Base-by-base conservation (phyloP, 2,888 invertebrate genomes). In the Eristalis arbustorum region DNA sequence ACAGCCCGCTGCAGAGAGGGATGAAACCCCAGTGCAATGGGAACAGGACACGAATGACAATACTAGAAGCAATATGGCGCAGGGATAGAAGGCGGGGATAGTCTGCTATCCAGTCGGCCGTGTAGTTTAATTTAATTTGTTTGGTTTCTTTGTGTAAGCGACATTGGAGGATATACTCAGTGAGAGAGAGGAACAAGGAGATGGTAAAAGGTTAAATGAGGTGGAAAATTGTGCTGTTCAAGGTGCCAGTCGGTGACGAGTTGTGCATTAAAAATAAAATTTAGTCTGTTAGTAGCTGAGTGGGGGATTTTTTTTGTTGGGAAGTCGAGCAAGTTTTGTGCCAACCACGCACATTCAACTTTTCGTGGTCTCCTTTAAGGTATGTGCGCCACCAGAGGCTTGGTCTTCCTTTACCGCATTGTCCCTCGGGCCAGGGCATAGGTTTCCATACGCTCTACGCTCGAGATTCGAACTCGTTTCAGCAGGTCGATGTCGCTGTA, bases 61-160 rank as follows among this genome's bases (percentile, higher is more conserved):
- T 25, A 73, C 22, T 11, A 72, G 82, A 64, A 40, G 63, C 37
- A 82, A 74, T 49, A 56, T 71, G 62, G 57, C 82, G 3, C 85
- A 82, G 31, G 85, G 85, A 73, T 85, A 71, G 59, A 25, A 8
- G 8, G 1, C 8, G n/a, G 25, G 4, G 13, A 11, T 1, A n/a
- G 25, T 2, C 22, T 1, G 37, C 6, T 25, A n/a, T 28, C 34
- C 11, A 28, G 34, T 34, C 57, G 67, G 62, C 14, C 22, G 59
- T 59, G 4, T 78, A 67, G 69, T 62, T 80, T 49, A 23, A 67
- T 63, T 77, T 77, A n/a, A 37, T 59, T 67, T 31, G 49, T 68
- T 34, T 71, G 18, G 69, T 73, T 62, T 57, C 67, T 72, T 66
- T 84, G 71, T 69, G 71, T 34, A 59, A 74, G 59, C 69, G 13